Base-by-base conservation (phyloP, 2,888 invertebrate genomes). In the Papilio elwesi region DNA sequence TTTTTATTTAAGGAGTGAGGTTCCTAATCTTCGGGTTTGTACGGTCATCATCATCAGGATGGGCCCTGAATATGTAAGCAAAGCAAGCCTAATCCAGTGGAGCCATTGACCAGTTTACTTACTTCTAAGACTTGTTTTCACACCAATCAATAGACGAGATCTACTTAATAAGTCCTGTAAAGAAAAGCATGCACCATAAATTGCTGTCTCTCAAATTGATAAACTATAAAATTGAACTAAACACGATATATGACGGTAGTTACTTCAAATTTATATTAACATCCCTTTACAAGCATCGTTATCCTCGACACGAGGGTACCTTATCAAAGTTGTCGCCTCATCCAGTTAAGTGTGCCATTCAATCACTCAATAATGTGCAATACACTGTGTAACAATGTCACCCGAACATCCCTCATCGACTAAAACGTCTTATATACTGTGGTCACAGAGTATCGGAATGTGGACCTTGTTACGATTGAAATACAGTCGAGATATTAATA, bases 311-410 rank as follows among this genome's bases (percentile, higher is more conserved):
- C 85, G 81, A 88, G 88, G 89, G 89, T 83, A 85, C 87, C 89
- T 92, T 92, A 91, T 92, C 92, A 91, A 90, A 88, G 82, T 90
- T 90, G 91, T 91, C 91, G 85, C 82, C 79, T 85, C 83, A 85
- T 83, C 85, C 85, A 85, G 87, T 85, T 89, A 89, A 92, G 91
- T 89, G 88, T 84, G 84, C 86, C 89, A 90, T 92, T 93, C 92
- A 93, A 93, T 93, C 92, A 93, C 91, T 90, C 91, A 93, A 93
- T 93, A 93, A 93, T 92, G 92, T 90, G 91, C 92, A 92, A 91
- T 92, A 93, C 91, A 92, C 84, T 91, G 92, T 91, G 86, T 92
- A 88, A 93, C 92, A 93, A 90, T 91, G 92, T 93, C 90, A 90
- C 90, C 91, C 83, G 75, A 85, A 84, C 85, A 84, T 88, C 85